Base-by-base conservation (phyloP, 2,888 invertebrate genomes). In the Hirtodrosophila trivittata region DNA sequence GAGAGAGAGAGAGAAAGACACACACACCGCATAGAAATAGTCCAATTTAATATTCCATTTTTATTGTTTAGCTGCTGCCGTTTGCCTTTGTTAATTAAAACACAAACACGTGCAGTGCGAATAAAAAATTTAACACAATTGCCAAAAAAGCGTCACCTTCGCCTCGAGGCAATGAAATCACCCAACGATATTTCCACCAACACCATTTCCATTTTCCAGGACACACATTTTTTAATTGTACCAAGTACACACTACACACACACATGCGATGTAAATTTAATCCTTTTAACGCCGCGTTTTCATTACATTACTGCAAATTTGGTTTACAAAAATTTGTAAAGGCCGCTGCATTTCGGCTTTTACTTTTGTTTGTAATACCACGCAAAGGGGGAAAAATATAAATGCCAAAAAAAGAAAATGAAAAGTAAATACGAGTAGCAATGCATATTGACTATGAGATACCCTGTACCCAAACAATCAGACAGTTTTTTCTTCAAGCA, bases 51-150 rank as follows among this genome's bases (percentile, higher is more conserved):
- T 87, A 80, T 68, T 65, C 62, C 70, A 62, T 64, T 87, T 87
- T 87, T 87, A 87, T 86, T 87, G 81, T 86, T 21, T 86, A 54
- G 67, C 49, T 49, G 58, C 68, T 58, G 66, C 52, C 13, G 3
- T 28, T 28, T n/a, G 28, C 28, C 28, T 70, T 78, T 83, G 85
- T 87, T 83, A 83, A 83, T 83, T 83, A 83, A 83, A 83, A 87
- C 77, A 84, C 82, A 86, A 87, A 87, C 87, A 87, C 82, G 86
- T 86, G 82, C 87, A 74, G 51, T 60, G 43, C 68, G 65, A 59
- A 86, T 82, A 76, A 83, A 82, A 86, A 76, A 72, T 80, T 69
- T 58, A 77, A 75, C 86, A 57, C 39, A 51, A 51, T 66, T 54
- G 14, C n/a, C 14, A 12, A 54, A 42, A 18, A 43, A 42, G 16